Evolutionary conservation across 2,888 invertebrate species (phyloP).

Genomic region (Lasioglossum marginatum): DNA sequence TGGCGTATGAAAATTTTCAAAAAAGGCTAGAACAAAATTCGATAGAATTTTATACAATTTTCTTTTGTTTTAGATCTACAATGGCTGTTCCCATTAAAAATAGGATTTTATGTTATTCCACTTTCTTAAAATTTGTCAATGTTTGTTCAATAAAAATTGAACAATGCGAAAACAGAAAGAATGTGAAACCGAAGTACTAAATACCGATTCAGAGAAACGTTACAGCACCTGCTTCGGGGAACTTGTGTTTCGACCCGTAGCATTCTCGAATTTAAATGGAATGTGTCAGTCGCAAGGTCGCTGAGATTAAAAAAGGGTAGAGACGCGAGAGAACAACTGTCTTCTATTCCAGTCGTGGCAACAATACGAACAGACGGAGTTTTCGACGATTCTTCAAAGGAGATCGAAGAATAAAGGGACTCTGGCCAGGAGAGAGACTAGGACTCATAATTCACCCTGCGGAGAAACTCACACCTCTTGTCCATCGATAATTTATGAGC

Average conservation of each 20-base stretch:
- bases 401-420: constrained; percentile 50
- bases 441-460: constrained; percentile 55
- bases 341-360: constrained; percentile 31
- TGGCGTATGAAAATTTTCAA: too few relatives aligned
- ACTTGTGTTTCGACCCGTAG: background rate
- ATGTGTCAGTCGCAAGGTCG: constrained; percentile 41
- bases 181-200: background rate
- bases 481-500: constrained; percentile 50
- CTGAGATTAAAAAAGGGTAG: constrained; percentile 23
- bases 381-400: constrained; percentile 54
- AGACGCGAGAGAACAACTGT: background rate
- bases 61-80: too few relatives aligned
- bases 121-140: too few relatives aligned
- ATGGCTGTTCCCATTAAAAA: too few relatives aligned
- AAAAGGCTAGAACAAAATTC: too few relatives aligned
- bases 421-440: constrained; percentile 12
- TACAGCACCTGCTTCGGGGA: constrained; percentile 24
- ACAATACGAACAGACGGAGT: constrained; percentile 34
- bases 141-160: too few relatives aligned
- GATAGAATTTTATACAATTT: too few relatives aligned
- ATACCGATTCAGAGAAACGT: constrained; percentile 6
- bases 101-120: too few relatives aligned
- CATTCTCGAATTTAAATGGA: constrained; percentile 47
- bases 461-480: constrained; percentile 49
- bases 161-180: too few relatives aligned